These are phyloP conservation scores for Cataglyphis livida DNA, from an alignment of 2,888 invertebrate species.

Conservation along the genomic window DNA sequence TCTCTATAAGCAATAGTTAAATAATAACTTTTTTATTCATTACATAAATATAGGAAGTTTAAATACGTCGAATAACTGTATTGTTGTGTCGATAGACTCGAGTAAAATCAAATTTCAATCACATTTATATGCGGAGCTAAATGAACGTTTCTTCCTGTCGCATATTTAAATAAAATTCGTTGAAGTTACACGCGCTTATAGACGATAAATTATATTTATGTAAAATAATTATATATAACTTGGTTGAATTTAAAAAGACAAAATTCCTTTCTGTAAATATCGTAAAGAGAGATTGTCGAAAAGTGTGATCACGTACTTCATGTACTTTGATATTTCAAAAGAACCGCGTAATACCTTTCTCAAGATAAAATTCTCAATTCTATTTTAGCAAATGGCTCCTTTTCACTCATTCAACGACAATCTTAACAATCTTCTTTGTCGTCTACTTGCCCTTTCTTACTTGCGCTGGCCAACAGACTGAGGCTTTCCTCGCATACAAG, in stretches of 20 bases:
- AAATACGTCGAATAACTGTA: not conserved
- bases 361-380: conserved; percentile 14
- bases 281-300: not conserved
- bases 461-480: conserved; percentile 16
- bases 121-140: not conserved
- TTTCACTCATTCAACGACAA: conserved; percentile 38
- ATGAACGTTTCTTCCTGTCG: not conserved
- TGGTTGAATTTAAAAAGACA: not conserved
- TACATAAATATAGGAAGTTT: conserved; percentile 20
- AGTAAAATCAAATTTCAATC: conserved; percentile 24
- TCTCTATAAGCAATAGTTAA: not conserved
- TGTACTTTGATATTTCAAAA: not conserved
- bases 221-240: not conserved
- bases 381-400: not conserved
- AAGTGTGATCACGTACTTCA: not conserved
- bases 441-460: conserved; percentile 30
- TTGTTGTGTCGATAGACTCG: conserved; percentile 20
- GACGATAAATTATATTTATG: not conserved
- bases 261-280: not conserved
- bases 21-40: not conserved
- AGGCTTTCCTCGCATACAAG: conserved; percentile 56
- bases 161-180: conserved; percentile 2
- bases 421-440: conserved; percentile 52
- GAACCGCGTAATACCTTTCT: not conserved
- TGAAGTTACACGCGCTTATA: not conserved